A percentile compares a stretch with the other conserved stretches of the same genome.
phyloP scores from a whole-genome alignment of 2,113 vertebrate genomes.

The Sceloporus undulatus region DNA sequence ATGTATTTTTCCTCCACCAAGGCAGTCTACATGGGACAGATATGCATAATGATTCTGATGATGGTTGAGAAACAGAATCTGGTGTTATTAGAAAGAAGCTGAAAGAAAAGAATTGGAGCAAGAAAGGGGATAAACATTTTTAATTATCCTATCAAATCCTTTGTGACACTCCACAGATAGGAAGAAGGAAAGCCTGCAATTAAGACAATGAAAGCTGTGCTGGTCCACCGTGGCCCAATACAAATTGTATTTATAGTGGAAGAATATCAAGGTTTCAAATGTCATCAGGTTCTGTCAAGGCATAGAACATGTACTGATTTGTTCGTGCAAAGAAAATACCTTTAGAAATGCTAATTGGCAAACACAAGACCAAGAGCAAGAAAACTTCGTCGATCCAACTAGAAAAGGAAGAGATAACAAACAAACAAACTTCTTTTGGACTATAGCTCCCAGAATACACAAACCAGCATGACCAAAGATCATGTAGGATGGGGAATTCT shows the following conservation, averaged over 20 bases:
- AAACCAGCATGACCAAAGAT: no score
- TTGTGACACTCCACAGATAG: slow-evolving; percentile 25
- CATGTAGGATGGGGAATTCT: no score
- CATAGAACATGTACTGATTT: slow-evolving; percentile 54
- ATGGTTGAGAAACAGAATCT: slow-evolving; percentile 29
- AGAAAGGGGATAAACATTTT: slow-evolving; percentile 36
- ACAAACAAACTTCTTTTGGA: no score
- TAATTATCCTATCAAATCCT: slow-evolving; percentile 47
- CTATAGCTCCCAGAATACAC: no score
- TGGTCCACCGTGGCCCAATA: slow-evolving; percentile 39
- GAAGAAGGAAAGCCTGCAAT: slow-evolving; percentile 39
- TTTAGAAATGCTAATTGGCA: slow-evolving; percentile 56
- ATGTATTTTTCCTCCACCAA: neutral
- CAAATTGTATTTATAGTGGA: slow-evolving; percentile 38
- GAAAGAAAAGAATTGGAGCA: slow-evolving; percentile 44
- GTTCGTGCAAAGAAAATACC: slow-evolving; percentile 53
- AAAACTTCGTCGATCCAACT: slow-evolving; percentile 23
- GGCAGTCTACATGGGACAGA: slow-evolving; percentile 30
- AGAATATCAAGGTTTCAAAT: slow-evolving; percentile 50
- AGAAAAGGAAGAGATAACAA: slow-evolving; percentile 11
- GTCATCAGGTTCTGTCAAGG: slow-evolving; percentile 56
- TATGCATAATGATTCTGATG: slow-evolving; percentile 4
- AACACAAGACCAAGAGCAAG: slow-evolving; percentile 46
- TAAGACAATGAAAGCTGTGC: slow-evolving; percentile 46
- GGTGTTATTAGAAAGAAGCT: slow-evolving; percentile 28